These are phyloP conservation scores for Podabrus alpinus DNA, from an alignment of 2,888 invertebrate species.

Conservation along the genomic window DNA sequence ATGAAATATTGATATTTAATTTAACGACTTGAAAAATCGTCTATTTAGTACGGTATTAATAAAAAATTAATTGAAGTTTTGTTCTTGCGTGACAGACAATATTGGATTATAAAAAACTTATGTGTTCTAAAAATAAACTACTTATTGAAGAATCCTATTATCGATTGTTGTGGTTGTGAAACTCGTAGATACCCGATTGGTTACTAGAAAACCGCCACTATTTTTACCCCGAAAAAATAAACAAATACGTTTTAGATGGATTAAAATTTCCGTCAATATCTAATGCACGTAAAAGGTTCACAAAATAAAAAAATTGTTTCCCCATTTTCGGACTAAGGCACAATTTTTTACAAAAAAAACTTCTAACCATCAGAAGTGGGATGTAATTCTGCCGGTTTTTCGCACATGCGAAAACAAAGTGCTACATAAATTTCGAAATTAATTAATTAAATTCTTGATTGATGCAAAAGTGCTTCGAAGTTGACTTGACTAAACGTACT, in stretches of 20 bases:
- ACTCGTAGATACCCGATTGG: background rate
- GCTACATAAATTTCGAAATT: background rate
- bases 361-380: background rate
- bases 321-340: no score
- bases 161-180: conserved; percentile 1
- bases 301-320: no score
- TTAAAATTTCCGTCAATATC: background rate
- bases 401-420: background rate
- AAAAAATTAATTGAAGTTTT: conserved; percentile 3
- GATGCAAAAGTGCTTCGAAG: background rate
- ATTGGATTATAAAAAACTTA: conserved; percentile 1
- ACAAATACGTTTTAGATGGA: background rate
- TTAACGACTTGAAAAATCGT: background rate
- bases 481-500: background rate
- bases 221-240: background rate
- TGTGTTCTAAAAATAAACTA: conserved; percentile 1
- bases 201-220: background rate
- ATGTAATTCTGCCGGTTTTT: background rate
- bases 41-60: background rate
- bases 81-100: conserved; percentile 3
- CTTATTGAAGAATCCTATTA: background rate
- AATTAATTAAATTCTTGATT: background rate
- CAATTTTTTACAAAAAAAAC: no score
- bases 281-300: background rate
- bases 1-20: background rate